A percentile compares a stretch with the other conserved stretches of the same genome.
Conservation (phyloP, 2,797 vertebrate species). For the Sternotherus odoratus region DNA sequence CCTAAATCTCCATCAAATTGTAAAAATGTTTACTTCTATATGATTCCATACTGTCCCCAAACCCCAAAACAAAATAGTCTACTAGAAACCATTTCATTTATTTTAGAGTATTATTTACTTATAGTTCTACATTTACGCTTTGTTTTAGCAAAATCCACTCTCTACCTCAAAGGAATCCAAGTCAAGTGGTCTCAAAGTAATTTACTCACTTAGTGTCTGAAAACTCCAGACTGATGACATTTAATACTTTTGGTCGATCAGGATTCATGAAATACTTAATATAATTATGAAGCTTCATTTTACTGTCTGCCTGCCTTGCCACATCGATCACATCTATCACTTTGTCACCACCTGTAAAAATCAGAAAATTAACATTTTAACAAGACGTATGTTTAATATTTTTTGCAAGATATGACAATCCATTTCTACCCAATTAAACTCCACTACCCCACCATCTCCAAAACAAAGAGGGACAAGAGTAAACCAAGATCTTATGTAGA, state of each 20-base stretch:
- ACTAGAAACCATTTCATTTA: neutral
- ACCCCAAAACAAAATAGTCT: conserved; percentile 37
- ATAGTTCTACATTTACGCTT: conserved; percentile 7
- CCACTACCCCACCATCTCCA: neutral
- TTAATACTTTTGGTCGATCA: conserved; percentile 95
- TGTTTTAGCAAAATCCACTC: conserved; percentile 52
- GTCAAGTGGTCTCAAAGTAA: conserved; percentile 15
- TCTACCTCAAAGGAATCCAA: conserved; percentile 29
- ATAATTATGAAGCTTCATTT: conserved; percentile 97
- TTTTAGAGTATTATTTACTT: neutral
- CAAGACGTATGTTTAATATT: neutral
- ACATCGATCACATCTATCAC: conserved; percentile 98
- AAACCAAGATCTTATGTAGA: neutral
- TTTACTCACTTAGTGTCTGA: conserved; percentile 95
- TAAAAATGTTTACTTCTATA: conserved; percentile 35
- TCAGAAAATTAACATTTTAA: conserved; percentile 8
- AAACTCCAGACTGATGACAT: conserved; percentile 99
- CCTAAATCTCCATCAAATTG: conserved; percentile 8
- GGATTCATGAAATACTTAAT: conserved; percentile 94
- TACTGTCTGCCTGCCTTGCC: conserved; percentile 98
- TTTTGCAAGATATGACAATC: neutral
- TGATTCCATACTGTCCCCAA: neutral
- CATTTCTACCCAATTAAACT: neutral
- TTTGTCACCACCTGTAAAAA: conserved; percentile 92
- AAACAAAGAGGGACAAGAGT: neutral